phyloP scores from a whole-genome alignment of 2,888 invertebrate species.

The Corythucha ciliata region DNA sequence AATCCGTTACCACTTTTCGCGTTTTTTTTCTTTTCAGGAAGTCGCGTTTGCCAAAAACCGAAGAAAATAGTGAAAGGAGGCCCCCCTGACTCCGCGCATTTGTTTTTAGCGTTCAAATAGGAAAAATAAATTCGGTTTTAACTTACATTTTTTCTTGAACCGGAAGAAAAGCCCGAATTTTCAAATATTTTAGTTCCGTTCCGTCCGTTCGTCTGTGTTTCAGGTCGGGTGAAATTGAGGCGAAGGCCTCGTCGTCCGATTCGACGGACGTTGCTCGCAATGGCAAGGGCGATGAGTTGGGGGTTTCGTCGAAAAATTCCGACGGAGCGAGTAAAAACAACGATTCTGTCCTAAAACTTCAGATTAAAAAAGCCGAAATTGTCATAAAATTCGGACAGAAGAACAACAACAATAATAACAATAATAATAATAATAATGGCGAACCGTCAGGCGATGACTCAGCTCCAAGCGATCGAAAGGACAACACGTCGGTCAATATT shows the following conservation, averaged over 20 bases:
- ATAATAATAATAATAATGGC: no score
- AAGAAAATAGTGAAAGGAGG: no score
- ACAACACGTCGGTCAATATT: slow-evolving; percentile 35
- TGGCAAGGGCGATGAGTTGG: slow-evolving; percentile 4
- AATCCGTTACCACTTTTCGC: no score
- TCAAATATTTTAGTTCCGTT: background rate
- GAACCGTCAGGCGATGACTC: slow-evolving; percentile 17
- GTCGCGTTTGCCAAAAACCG: no score
- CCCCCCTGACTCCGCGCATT: no score
- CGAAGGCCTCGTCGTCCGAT: slow-evolving; percentile 17
- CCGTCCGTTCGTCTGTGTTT: background rate
- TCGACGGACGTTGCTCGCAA: background rate
- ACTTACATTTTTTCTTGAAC: no score
- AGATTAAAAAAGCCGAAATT: slow-evolving; percentile 38
- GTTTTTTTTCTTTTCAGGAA: no score
- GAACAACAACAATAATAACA: no score
- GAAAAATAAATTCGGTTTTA: no score
- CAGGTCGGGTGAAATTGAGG: slow-evolving; percentile 26
- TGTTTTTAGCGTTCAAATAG: no score
- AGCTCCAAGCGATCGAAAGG: slow-evolving; percentile 26
- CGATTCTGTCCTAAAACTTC: slow-evolving; percentile 36
- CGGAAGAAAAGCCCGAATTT: no score
- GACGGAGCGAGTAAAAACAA: slow-evolving; percentile 24
- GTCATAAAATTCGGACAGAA: slow-evolving; percentile 37
- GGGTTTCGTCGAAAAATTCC: slow-evolving; percentile 17